Evolutionary conservation across 2,888 invertebrate genomes (phyloP).

Genomic region (Sclerodermus sp.): DNA sequence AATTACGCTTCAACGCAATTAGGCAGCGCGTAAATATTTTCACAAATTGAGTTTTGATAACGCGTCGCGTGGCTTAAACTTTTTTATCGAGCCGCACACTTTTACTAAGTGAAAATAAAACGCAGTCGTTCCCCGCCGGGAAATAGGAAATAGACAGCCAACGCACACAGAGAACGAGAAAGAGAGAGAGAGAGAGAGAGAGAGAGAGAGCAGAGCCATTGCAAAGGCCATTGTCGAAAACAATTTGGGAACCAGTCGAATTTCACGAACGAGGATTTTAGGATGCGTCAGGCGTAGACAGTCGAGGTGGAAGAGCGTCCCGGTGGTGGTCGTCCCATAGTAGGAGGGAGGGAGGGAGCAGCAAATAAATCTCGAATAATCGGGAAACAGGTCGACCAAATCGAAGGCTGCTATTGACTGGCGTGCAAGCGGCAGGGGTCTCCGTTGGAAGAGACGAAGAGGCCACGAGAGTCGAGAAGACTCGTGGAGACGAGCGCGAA

Average conservation of each 20-base stretch:
- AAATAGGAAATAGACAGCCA: background rate
- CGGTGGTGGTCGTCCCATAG: background rate
- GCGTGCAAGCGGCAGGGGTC: slow-evolving; percentile 24
- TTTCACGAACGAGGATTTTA: background rate
- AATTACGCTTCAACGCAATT: no score
- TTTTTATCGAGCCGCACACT: no score
- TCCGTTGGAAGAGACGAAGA: slow-evolving; percentile 27
- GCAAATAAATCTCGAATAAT: slow-evolving; percentile 44
- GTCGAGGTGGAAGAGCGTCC: background rate
- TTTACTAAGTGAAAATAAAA: background rate
- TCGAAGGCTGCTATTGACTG: slow-evolving; percentile 47
- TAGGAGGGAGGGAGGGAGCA: slow-evolving; percentile 1
- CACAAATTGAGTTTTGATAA: no score
- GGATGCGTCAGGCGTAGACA: background rate
- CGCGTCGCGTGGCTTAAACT: no score
- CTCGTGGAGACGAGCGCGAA: slow-evolving; percentile 16
- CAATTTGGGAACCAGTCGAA: background rate
- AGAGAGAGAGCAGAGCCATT: background rate
- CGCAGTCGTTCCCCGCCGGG: background rate
- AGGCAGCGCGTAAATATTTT: no score
- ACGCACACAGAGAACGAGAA: background rate
- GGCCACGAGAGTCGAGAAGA: slow-evolving; percentile 20
- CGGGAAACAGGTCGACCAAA: slow-evolving; percentile 40
- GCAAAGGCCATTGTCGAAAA: background rate
- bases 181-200: background rate